Evolutionary conservation across 2,888 invertebrate species (phyloP).

Genomic region (Leptopilina drosophilae): DNA sequence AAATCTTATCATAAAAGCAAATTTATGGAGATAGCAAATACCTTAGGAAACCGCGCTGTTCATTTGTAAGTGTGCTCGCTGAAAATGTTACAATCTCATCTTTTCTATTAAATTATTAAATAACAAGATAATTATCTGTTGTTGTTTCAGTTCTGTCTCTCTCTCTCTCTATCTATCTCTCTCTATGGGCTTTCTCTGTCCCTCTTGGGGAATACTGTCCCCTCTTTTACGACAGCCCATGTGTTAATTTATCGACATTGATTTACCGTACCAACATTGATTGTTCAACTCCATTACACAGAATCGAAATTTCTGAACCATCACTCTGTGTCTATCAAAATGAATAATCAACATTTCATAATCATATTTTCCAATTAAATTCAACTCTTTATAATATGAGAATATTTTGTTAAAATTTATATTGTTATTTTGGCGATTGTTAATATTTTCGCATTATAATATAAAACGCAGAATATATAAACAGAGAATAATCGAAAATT

Average conservation of each 20-base stretch:
- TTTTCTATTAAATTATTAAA: constrained; percentile 18
- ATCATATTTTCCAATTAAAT: constrained; percentile 1
- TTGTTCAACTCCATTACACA: constrained; percentile 23
- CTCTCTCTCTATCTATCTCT: no score
- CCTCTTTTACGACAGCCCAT: constrained; percentile 11
- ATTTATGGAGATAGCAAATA: constrained; percentile 16
- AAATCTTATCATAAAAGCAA: constrained; percentile 24
- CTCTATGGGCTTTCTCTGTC: no score
- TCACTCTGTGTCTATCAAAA: not conserved
- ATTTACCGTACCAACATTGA: constrained; percentile 32
- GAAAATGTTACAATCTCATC: constrained; percentile 11
- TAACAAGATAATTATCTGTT: constrained; percentile 30
- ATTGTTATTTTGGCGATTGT: no score
- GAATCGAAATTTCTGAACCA: constrained; percentile 24
- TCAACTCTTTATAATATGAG: not conserved
- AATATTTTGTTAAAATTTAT: no score
- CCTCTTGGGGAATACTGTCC: not conserved
- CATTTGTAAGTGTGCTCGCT: constrained; percentile 1
- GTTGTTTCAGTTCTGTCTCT: not conserved
- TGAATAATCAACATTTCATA: not conserved
- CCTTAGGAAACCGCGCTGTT: not conserved
- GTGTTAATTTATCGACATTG: constrained; percentile 24
- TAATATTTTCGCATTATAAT: not conserved
- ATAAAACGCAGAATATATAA: no score
- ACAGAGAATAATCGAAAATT: no score